Base-by-base conservation (phyloP, 2,797 vertebrate species). In the Chaenodraco wilsoni region DNA sequence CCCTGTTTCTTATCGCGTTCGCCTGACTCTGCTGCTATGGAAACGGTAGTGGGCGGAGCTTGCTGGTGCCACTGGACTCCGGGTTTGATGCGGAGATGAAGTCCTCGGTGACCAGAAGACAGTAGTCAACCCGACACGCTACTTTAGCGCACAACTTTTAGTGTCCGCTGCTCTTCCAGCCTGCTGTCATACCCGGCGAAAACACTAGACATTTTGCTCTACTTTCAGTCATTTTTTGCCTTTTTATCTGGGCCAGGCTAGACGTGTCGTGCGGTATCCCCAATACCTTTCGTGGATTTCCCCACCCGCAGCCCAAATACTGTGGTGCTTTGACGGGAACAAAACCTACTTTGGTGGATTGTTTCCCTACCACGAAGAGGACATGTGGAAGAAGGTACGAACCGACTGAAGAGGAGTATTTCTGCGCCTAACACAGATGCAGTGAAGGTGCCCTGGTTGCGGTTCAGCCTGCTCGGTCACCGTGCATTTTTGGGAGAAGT, bases 41-140 rank as follows among this genome's bases (percentile, higher is more conserved):
- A 19, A 75, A 87, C 81, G 15, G 1, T n/a, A 31, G 84, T 87
- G 90, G 90, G 91, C 71, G 90, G 91, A 63, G 91, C 72, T 64
- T 74, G 52, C 23, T 54, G 65, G 3, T 87, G 87, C 85, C 84
- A 74, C 73, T 87, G 69, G 80, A 80, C 73, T 87, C 68, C 15
- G 41, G 58, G 72, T 72, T 52, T 82, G 87, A 76, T 70, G 86
- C 85, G 61, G 78, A 13, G 85, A 63, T 68, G 86, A 64, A 78
- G 69, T 78, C 74, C 55, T 74, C 79, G 60, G 82, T 78, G 84
- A 74, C 60, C 86, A 76, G 80, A 45, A 52, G 14, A 15, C 49
- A 40, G 57, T 55, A 51, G 57, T 64, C 60, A 64, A 70, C 33
- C 40, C n/a, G 16, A 6, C 17, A 40, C 84, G 73, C 68, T 3